Percentiles rank a stretch among this genome's conserved stretches.
These are phyloP conservation scores for Leptopilina clavipes DNA, from an alignment of 1,140 invertebrate genomes.

Conservation along the genomic window DNA sequence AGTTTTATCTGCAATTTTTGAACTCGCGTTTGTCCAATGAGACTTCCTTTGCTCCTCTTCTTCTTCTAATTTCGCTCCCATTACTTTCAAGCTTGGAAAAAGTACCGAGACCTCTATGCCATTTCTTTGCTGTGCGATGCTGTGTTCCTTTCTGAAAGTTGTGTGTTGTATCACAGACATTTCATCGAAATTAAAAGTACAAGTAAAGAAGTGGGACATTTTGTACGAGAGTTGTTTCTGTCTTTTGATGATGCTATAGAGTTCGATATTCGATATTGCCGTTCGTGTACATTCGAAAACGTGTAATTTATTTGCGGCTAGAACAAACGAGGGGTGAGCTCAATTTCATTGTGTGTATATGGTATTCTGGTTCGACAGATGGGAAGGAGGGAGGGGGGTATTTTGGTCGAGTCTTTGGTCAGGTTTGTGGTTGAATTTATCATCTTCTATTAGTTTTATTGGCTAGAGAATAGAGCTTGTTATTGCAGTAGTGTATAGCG, in stretches of 20 bases:
- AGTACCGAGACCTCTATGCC: not conserved
- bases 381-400: too few relatives aligned
- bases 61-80: constrained; percentile 38
- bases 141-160: not conserved
- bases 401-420: constrained; percentile 24
- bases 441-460: constrained; percentile 25
- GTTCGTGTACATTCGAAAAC: not conserved
- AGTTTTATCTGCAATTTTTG: constrained; percentile 58
- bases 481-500: not conserved
- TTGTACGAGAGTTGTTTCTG: not conserved
- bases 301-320: constrained; percentile 28
- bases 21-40: constrained; percentile 44
- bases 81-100: constrained; percentile 5
- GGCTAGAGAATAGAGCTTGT: not conserved
- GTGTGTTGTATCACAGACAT: not conserved
- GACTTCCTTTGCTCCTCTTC: constrained; percentile 40
- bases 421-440: constrained; percentile 6
- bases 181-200: not conserved
- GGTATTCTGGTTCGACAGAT: constrained; percentile 16
- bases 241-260: not conserved
- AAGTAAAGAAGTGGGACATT: not conserved
- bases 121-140: not conserved
- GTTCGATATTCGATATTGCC: constrained; percentile 18
- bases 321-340: constrained; percentile 13
- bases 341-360: constrained; percentile 8